phyloP scores from a whole-genome alignment of 2,888 invertebrate species.

The Alviniconcha strummeri region DNA sequence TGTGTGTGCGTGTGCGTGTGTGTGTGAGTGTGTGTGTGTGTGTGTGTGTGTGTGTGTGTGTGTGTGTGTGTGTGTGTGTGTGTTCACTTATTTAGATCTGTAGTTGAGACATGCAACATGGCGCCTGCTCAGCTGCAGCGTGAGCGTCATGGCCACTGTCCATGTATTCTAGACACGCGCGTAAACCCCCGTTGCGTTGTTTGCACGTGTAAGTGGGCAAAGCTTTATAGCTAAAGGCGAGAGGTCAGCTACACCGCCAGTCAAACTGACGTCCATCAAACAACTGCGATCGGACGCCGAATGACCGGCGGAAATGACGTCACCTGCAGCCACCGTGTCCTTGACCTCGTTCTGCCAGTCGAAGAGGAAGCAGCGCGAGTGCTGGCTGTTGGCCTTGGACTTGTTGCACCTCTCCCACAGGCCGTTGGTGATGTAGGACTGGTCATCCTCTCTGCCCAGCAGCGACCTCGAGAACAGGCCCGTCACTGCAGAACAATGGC shows the following conservation, averaged over 20 bases:
- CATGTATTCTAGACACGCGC: neutral
- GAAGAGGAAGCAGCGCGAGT: neutral
- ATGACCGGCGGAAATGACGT: neutral
- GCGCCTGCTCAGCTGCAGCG: too few species aligned
- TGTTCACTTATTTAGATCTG: too few species aligned
- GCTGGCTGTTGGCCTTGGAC: neutral
- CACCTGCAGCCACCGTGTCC: slow-evolving; percentile 11
- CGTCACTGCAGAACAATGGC: neutral
- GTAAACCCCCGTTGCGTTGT: neutral
- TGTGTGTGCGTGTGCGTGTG: too few species aligned
- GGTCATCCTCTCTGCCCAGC: neutral
- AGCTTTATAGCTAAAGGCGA: too few species aligned
- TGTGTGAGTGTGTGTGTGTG: too few species aligned
- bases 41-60: too few species aligned
- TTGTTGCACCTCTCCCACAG: neutral
- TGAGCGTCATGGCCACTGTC: too few species aligned
- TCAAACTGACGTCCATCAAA: neutral
- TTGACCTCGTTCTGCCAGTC: slow-evolving; percentile 10
- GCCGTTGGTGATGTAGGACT: neutral
- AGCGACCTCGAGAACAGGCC: neutral
- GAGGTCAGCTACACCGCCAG: neutral
- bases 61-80: too few species aligned
- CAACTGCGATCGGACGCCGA: neutral
- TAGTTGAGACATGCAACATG: too few species aligned
- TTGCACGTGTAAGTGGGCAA: neutral